phyloP scores from a whole-genome alignment of 2,113 vertebrate species.

The Malaclemys terrapin region DNA sequence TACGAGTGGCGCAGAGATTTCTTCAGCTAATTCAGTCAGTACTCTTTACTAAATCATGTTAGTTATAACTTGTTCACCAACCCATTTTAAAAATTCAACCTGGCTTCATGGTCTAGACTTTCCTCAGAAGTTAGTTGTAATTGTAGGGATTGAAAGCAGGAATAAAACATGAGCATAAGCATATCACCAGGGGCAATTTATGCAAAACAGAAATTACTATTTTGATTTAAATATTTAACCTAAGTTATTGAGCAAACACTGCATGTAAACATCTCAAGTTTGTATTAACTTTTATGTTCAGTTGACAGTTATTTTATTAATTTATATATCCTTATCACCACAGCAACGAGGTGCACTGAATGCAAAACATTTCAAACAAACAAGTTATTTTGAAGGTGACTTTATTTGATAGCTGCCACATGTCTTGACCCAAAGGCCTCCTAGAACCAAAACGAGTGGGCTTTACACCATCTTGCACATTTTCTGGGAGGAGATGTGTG shows the following conservation, averaged over 20 bases:
- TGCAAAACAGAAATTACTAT: slow-evolving; percentile 28
- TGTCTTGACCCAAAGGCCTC: background rate
- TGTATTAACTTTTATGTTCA: background rate
- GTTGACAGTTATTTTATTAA: background rate
- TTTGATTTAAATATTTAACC: slow-evolving; percentile 19
- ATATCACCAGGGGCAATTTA: slow-evolving; percentile 24
- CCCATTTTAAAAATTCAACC: background rate
- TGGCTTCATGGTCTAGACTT: slow-evolving; percentile 44
- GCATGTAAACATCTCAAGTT: slow-evolving; percentile 20
- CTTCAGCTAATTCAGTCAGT: too few relatives aligned
- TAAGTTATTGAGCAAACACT: slow-evolving; percentile 20
- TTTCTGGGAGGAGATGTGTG: background rate
- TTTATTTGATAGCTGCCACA: background rate
- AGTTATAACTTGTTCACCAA: slow-evolving; percentile 28
- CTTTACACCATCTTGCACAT: background rate
- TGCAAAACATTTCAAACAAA: background rate
- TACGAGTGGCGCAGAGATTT: too few relatives aligned
- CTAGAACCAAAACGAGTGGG: background rate
- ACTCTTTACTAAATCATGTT: background rate
- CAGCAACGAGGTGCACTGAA: rapidly evolving
- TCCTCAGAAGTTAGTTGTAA: slow-evolving; percentile 13
- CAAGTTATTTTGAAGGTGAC: background rate
- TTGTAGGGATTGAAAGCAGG: slow-evolving; percentile 43
- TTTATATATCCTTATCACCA: background rate
- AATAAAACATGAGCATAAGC: slow-evolving; percentile 17